Percentiles rank a stretch among this genome's conserved stretches.
phyloP scores from a whole-genome alignment of 2,113 vertebrate species.

The Grallaria varia region DNA sequence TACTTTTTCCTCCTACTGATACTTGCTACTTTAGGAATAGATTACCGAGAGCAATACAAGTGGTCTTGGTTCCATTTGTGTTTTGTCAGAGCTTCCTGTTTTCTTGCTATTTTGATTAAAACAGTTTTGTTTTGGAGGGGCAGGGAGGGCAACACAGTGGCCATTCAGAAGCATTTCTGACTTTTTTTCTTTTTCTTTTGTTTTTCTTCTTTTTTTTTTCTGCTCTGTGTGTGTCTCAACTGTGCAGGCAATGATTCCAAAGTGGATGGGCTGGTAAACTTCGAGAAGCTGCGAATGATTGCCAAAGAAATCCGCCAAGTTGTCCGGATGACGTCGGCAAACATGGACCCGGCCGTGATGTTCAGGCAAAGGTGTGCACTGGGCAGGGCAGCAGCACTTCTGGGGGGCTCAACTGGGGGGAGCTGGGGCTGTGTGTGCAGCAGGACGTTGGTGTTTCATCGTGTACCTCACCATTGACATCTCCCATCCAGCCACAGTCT shows the following conservation, averaged over 20 bases:
- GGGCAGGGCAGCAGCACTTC: not conserved
- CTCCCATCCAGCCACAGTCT: not conserved
- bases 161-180: not conserved
- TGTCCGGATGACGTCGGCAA: constrained; percentile 92
- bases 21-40: not conserved
- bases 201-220: not conserved
- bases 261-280: constrained; percentile 95
- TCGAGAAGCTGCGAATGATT: constrained; percentile 97
- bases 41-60: not conserved
- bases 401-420: not conserved
- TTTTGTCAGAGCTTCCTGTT: not conserved
- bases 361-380: constrained; percentile 91
- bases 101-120: not conserved
- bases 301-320: constrained; percentile 95
- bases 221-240: not conserved
- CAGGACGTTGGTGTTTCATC: not conserved
- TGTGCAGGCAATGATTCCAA: constrained; percentile 90
- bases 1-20: not conserved
- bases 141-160: not conserved
- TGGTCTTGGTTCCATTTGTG: not conserved
- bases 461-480: not conserved
- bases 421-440: not conserved
- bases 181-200: not conserved
- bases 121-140: not conserved
- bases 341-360: constrained; percentile 97